Conservation (phyloP, 2,113 vertebrate genomes). For the Pleuronectes platessa region DNA sequence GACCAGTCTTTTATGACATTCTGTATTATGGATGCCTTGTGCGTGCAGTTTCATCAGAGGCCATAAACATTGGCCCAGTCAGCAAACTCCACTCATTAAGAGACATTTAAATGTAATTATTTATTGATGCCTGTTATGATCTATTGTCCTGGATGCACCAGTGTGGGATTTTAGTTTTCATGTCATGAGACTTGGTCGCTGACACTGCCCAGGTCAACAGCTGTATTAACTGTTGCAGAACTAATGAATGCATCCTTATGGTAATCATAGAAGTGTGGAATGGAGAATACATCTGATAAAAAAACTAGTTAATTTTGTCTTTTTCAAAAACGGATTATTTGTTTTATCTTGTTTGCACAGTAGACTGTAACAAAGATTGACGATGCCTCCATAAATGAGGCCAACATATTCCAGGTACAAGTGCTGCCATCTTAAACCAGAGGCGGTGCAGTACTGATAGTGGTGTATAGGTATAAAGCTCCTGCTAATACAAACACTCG, state of each 20-base stretch:
- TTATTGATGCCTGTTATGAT: constrained; percentile 86
- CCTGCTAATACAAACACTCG: too few relatives aligned
- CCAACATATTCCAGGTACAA: too few relatives aligned
- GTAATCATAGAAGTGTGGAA: constrained; percentile 2
- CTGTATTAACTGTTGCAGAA: constrained; percentile 64
- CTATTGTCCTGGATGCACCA: constrained; percentile 73
- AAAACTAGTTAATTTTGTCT: not conserved
- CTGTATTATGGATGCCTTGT: constrained; percentile 81
- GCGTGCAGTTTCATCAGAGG: constrained; percentile 77
- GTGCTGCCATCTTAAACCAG: too few relatives aligned
- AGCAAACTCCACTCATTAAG: constrained; percentile 86
- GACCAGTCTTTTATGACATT: constrained; percentile 77
- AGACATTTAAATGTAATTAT: constrained; percentile 86
- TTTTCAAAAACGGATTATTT: constrained; percentile 5
- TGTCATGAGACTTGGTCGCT: constrained; percentile 52
- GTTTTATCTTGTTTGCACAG: not conserved
- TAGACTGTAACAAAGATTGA: too few relatives aligned
- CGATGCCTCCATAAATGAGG: too few relatives aligned
- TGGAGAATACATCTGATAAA: constrained; percentile 1
- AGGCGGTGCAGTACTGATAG: too few relatives aligned
- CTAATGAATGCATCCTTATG: constrained; percentile 43
- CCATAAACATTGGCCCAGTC: constrained; percentile 78
- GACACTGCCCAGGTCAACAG: constrained; percentile 73
- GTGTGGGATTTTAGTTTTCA: constrained; percentile 69
- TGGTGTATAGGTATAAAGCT: too few relatives aligned